Percentiles rank a stretch among this genome's conserved stretches.
Evolutionary conservation across 23 tunicate genomes (phyloP).

Genomic region (Botrylloides violaceus): DNA sequence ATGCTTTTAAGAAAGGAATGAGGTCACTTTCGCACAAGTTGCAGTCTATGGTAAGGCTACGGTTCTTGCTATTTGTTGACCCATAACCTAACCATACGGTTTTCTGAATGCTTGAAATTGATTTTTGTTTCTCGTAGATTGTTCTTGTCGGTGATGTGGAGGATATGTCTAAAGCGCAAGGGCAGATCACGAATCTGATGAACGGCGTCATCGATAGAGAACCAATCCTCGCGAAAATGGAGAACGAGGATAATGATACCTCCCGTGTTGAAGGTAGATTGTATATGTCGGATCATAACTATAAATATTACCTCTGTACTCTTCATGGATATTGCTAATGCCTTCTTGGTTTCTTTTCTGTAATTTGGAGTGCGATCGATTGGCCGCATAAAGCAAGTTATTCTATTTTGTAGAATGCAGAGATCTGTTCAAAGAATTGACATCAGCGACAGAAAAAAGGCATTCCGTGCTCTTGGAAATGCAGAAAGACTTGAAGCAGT

Average conservation of each 20-base stretch:
- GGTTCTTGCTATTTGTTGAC: too few relatives aligned
- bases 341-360: too few relatives aligned
- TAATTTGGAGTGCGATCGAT: too few relatives aligned
- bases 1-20: conserved; percentile 1
- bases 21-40: conserved; percentile 6
- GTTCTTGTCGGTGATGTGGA: conserved; percentile 23
- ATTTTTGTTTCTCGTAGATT: neutral
- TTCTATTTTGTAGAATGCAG: conserved; percentile 14
- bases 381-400: too few relatives aligned
- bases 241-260: conserved; percentile 4
- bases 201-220: conserved; percentile 17
- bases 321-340: too few relatives aligned
- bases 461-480: neutral
- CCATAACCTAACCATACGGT: too few relatives aligned
- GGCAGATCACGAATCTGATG: conserved; percentile 8
- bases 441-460: conserved; percentile 8
- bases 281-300: too few relatives aligned
- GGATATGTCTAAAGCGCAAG: conserved; percentile 19
- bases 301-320: too few relatives aligned
- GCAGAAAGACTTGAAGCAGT: conserved; percentile 17
- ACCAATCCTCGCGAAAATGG: conserved; percentile 1
- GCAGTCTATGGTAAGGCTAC: conserved; percentile 1
- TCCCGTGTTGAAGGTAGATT: neutral
- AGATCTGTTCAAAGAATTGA: neutral
- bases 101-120: too few relatives aligned